These are phyloP conservation scores for Leucozona laternaria DNA, from an alignment of 2,888 invertebrate species.

Conservation along the genomic window DNA sequence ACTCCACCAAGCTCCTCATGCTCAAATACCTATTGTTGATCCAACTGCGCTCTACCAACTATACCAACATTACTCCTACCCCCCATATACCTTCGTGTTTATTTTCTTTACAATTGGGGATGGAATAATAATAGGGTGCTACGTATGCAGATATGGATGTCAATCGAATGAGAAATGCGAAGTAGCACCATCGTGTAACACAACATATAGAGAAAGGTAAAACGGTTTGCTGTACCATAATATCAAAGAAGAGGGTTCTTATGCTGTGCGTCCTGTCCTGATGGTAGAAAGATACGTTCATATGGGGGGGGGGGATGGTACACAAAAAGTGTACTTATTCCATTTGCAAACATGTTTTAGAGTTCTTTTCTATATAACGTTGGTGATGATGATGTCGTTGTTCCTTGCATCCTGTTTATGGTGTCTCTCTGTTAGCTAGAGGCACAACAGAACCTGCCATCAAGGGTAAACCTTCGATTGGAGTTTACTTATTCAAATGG, in stretches of 20 bases:
- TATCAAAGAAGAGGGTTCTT: neutral
- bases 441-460: conserved; percentile 12
- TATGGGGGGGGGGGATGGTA: neutral
- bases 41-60: conserved; percentile 4
- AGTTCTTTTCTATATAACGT: conserved; percentile 40
- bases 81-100: conserved; percentile 51
- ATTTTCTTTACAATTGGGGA: conserved; percentile 70
- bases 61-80: neutral
- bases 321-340: conserved; percentile 18
- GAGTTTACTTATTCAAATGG: conserved; percentile 66
- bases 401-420: conserved; percentile 38
- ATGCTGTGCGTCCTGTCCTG: conserved; percentile 3
- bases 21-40: neutral
- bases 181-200: conserved; percentile 62
- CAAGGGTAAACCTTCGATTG: conserved; percentile 47
- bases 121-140: conserved; percentile 68
- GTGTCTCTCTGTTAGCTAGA: neutral
- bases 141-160: conserved; percentile 67
- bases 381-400: conserved; percentile 26
- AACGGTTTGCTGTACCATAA: neutral
- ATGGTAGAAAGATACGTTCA: neutral
- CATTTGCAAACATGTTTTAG: conserved; percentile 46
- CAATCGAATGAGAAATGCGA: conserved; percentile 54
- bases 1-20: neutral
- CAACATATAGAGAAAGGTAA: conserved; percentile 28